A percentile compares a stretch with the other conserved stretches of the same genome.
Evolutionary conservation across 2,113 vertebrate species (phyloP).

Genomic region (Sigmodon hispidus): DNA sequence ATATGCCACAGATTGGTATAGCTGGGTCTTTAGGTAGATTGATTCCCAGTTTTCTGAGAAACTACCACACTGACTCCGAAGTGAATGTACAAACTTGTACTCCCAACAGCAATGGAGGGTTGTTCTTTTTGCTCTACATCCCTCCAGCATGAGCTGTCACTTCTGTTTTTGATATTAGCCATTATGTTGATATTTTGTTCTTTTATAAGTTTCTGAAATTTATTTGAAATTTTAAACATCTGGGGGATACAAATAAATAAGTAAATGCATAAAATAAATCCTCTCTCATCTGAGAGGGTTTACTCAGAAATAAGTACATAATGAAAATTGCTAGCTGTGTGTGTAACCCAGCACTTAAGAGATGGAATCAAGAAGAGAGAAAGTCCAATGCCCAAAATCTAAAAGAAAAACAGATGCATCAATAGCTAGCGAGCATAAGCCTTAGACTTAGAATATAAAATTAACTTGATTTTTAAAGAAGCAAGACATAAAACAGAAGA

Average conservation of each 20-base stretch:
- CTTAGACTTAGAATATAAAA: slow-evolving; percentile 11
- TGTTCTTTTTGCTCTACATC: too few relatives aligned
- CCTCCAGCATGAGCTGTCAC: too few relatives aligned
- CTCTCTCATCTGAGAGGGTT: neutral
- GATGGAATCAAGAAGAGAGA: neutral
- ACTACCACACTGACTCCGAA: too few relatives aligned
- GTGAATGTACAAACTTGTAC: too few relatives aligned
- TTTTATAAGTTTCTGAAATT: slow-evolving; percentile 22
- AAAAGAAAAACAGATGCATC: neutral
- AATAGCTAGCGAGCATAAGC: neutral
- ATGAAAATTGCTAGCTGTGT: neutral
- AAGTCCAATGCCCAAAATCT: neutral
- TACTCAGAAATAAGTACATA: slow-evolving; percentile 3
- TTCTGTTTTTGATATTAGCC: too few relatives aligned
- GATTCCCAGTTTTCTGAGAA: too few relatives aligned
- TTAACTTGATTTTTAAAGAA: slow-evolving; percentile 52
- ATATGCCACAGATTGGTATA: too few relatives aligned
- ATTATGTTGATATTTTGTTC: neutral
- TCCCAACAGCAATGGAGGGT: too few relatives aligned
- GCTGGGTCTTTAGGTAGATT: too few relatives aligned
- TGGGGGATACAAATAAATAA: neutral
- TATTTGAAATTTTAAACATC: slow-evolving; percentile 20
- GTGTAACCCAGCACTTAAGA: neutral
- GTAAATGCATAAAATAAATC: neutral
- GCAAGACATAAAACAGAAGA: neutral